Conservation (phyloP, 2,888 invertebrate genomes). For the Saturnia japonica region DNA sequence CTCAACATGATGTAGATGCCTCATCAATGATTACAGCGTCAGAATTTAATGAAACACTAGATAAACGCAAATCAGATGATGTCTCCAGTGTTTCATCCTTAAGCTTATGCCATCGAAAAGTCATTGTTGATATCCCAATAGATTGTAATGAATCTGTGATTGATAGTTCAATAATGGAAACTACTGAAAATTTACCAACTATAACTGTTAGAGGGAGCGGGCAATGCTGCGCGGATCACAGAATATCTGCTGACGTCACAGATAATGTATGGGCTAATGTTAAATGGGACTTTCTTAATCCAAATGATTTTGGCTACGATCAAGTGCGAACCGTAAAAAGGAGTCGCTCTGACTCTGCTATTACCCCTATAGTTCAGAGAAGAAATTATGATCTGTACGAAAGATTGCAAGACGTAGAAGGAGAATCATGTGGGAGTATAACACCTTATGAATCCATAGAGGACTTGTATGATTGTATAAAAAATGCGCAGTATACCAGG, state of each 20-base stretch:
- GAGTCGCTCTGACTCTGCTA: constrained; percentile 73
- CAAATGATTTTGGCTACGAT: constrained; percentile 74
- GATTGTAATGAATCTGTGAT: constrained; percentile 64
- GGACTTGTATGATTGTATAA: constrained; percentile 77
- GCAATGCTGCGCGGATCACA: constrained; percentile 74
- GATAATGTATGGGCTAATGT: constrained; percentile 79
- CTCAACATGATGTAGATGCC: constrained; percentile 72
- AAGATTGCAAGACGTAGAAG: constrained; percentile 61
- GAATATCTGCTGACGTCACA: constrained; percentile 72
- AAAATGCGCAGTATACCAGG: constrained; percentile 70
- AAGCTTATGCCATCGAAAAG: constrained; percentile 60
- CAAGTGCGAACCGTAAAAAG: constrained; percentile 71
- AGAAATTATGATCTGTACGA: constrained; percentile 75
- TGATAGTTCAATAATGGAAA: constrained; percentile 63
- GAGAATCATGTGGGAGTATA: constrained; percentile 72
- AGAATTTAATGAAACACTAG: constrained; percentile 58
- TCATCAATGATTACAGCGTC: constrained; percentile 64
- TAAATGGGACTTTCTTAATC: constrained; percentile 74
- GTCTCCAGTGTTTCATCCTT: constrained; percentile 64
- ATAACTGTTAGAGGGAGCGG: constrained; percentile 66
- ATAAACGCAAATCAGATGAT: constrained; percentile 62
- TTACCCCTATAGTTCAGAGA: constrained; percentile 64
- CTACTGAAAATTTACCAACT: constrained; percentile 66
- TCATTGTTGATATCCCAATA: constrained; percentile 69
- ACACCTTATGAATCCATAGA: constrained; percentile 79